Conservation (phyloP, 1,140 invertebrate genomes). For the Telenomus remus region DNA sequence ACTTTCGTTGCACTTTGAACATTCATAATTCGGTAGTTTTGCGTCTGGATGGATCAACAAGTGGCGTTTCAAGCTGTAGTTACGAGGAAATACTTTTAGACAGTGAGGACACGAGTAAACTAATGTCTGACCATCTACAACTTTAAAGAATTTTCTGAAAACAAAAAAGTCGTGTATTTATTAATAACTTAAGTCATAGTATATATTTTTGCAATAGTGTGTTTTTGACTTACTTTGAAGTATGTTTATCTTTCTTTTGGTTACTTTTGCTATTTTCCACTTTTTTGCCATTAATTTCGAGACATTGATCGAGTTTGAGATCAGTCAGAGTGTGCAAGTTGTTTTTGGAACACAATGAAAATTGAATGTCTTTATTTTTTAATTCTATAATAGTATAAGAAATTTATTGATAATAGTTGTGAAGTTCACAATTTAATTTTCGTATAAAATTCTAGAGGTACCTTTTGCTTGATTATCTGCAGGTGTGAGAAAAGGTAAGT, state of each 20-base stretch:
- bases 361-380: too few species aligned
- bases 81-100: conserved; percentile 71
- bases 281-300: conserved; percentile 23
- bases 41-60: conserved; percentile 70
- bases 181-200: too few species aligned
- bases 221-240: conserved; percentile 49
- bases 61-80: conserved; percentile 73
- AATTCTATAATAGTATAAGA: too few species aligned
- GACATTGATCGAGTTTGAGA: conserved; percentile 75
- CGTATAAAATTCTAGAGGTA: too few species aligned
- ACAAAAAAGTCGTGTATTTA: neutral
- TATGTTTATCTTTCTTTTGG: conserved; percentile 46
- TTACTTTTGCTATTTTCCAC: conserved; percentile 26
- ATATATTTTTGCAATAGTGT: too few species aligned
- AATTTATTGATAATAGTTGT: too few species aligned
- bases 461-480: conserved; percentile 59
- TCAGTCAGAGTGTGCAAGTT: conserved; percentile 78
- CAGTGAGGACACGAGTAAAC: conserved; percentile 66
- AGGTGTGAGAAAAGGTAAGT: conserved; percentile 65
- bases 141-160: conserved; percentile 63
- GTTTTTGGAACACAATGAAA: conserved; percentile 79
- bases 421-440: too few species aligned
- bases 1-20: conserved; percentile 68
- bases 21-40: conserved; percentile 67
- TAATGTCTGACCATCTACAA: conserved; percentile 59